Percentiles rank a stretch among this genome's conserved stretches.
Conservation (phyloP, 2,113 vertebrate genomes). For the Antechinus stuartii region DNA sequence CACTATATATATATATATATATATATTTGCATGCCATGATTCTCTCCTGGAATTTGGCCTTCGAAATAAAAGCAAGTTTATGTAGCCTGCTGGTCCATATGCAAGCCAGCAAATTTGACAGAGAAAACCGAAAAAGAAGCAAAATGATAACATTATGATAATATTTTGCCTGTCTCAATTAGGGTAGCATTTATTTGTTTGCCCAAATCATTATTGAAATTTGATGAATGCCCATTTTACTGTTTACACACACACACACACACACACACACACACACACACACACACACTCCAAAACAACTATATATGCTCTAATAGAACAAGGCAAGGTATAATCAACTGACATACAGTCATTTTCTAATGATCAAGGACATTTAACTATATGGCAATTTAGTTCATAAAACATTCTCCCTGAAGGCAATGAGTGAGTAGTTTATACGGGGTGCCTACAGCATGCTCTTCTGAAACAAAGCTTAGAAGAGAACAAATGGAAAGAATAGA, state of each 20-base stretch:
- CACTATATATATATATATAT: too few species aligned
- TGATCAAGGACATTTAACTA: conserved; percentile 14
- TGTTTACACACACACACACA: too few species aligned
- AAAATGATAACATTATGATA: neutral
- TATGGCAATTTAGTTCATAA: neutral
- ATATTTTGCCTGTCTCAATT: neutral
- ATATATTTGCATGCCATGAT: conserved; percentile 5
- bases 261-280: too few species aligned
- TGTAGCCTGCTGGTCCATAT: conserved; percentile 44
- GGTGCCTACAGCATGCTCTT: neutral
- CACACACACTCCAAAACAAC: neutral
- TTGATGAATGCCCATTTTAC: conserved; percentile 30
- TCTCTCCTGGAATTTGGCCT: conserved; percentile 55
- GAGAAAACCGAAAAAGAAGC: conserved; percentile 32
- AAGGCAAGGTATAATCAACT: neutral
- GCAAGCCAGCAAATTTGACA: neutral
- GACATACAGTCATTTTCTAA: conserved; percentile 44
- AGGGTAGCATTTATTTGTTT: conserved; percentile 41
- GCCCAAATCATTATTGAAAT: conserved; percentile 55
- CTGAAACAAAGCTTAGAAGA: neutral
- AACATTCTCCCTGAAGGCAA: neutral
- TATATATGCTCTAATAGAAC: conserved; percentile 33
- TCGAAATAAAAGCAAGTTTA: neutral
- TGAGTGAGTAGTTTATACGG: neutral
- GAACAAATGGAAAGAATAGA: accelerated